These are phyloP conservation scores for Pseudomugil gertrudae DNA, from an alignment of 2,797 vertebrate genomes.

Conservation along the genomic window DNA sequence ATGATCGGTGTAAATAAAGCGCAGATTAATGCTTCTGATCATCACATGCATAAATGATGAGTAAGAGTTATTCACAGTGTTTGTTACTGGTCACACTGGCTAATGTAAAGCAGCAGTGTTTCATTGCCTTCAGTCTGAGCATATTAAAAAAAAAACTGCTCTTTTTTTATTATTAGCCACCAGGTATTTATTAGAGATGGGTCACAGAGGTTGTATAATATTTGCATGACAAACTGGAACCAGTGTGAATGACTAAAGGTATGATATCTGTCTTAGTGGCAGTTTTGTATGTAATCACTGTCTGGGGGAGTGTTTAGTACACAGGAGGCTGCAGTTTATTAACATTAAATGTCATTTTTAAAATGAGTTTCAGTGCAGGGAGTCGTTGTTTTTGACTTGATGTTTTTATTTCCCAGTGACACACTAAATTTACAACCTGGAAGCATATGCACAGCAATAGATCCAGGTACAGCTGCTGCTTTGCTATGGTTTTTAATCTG, in stretches of 20 bases:
- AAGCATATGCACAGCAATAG: neutral
- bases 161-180: neutral
- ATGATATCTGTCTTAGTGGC: slow-evolving; percentile 13
- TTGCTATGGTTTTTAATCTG: neutral
- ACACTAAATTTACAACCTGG: neutral
- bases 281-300: slow-evolving; percentile 27
- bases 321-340: neutral
- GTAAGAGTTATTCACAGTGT: neutral
- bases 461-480: too few relatives aligned
- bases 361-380: neutral
- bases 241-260: neutral
- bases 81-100: neutral
- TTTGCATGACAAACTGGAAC: neutral
- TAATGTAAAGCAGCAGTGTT: neutral
- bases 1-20: slow-evolving; percentile 5
- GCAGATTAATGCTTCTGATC: neutral
- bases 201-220: slow-evolving; percentile 18
- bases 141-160: neutral
- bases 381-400: neutral
- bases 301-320: neutral
- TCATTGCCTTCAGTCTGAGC: neutral
- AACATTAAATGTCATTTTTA: slow-evolving; percentile 10
- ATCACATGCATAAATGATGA: neutral
- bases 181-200: neutral
- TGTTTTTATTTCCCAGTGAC: neutral